These are phyloP conservation scores for Podarcis siculus DNA, from an alignment of 2,797 vertebrate genomes.

Conservation along the genomic window DNA sequence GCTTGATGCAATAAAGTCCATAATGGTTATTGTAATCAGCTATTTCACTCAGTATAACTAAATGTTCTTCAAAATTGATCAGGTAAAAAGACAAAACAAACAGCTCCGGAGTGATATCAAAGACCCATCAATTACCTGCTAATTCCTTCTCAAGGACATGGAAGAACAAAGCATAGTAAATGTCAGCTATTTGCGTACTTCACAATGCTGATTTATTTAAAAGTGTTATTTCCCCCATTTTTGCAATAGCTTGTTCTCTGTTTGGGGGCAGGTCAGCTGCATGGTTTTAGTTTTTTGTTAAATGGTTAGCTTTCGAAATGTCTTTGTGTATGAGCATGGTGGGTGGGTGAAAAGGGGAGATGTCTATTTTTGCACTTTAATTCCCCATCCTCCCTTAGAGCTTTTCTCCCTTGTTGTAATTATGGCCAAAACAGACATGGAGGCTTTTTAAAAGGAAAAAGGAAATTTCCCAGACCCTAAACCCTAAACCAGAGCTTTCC, in stretches of 20 bases:
- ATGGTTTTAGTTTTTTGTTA: neutral
- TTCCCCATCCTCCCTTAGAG: too few relatives aligned
- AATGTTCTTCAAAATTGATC: constrained; percentile 29
- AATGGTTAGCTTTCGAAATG: neutral
- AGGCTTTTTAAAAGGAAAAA: too few relatives aligned
- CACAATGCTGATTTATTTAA: neutral
- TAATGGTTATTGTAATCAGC: constrained; percentile 13
- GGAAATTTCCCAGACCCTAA: too few relatives aligned
- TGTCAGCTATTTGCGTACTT: constrained; percentile 10
- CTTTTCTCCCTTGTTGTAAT: neutral
- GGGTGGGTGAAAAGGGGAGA: too few relatives aligned
- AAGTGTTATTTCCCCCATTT: neutral
- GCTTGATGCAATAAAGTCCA: neutral
- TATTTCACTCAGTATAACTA: constrained; percentile 17
- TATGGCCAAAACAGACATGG: too few relatives aligned
- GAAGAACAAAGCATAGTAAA: constrained; percentile 22
- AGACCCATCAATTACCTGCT: constrained; percentile 24
- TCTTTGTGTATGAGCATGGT: neutral
- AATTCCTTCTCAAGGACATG: constrained; percentile 27
- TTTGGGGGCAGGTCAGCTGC: neutral
- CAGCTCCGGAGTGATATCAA: constrained; percentile 30
- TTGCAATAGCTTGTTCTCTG: neutral
- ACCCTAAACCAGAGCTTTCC: too few relatives aligned
- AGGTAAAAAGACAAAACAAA: constrained; percentile 20
- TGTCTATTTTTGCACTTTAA: neutral